Conservation (phyloP, 2,888 invertebrate species). For the Escarpia spicata region DNA sequence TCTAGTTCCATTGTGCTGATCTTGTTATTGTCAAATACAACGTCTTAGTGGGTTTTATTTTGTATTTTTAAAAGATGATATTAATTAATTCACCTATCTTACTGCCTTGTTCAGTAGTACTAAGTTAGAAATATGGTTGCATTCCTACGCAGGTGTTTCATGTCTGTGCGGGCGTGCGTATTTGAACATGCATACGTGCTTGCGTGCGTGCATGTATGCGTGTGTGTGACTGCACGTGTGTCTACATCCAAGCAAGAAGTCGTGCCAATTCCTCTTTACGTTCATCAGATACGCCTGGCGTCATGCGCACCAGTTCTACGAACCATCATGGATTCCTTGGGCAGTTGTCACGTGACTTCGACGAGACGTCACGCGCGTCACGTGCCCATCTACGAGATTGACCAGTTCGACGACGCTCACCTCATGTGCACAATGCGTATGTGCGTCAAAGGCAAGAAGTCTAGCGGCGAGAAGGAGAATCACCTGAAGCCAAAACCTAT, state of each 20-base stretch:
- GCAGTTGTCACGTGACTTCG: constrained; percentile 1
- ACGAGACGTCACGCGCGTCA: constrained; percentile 12
- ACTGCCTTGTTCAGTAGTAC: too few relatives aligned
- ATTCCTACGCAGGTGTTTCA: too few relatives aligned
- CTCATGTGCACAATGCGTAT: background rate
- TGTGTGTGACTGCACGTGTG: background rate
- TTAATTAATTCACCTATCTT: too few relatives aligned
- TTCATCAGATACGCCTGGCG: background rate
- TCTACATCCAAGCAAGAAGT: background rate
- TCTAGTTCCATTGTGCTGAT: too few relatives aligned
- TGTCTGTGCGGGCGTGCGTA: too few relatives aligned
- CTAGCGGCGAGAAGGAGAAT: background rate
- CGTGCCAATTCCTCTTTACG: background rate
- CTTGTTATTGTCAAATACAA: too few relatives aligned
- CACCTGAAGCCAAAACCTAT: background rate
- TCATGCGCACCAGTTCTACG: background rate
- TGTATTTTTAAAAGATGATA: too few relatives aligned
- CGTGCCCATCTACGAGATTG: constrained; percentile 13
- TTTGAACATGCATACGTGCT: too few relatives aligned
- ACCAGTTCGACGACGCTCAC: background rate
- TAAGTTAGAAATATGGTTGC: too few relatives aligned
- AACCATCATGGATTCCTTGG: background rate
- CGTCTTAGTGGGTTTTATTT: too few relatives aligned
- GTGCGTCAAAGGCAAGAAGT: background rate
- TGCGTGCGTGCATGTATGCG: too few relatives aligned